These are phyloP conservation scores for Pedionomus torquatus DNA, from an alignment of 2,113 vertebrate species.

Conservation along the genomic window DNA sequence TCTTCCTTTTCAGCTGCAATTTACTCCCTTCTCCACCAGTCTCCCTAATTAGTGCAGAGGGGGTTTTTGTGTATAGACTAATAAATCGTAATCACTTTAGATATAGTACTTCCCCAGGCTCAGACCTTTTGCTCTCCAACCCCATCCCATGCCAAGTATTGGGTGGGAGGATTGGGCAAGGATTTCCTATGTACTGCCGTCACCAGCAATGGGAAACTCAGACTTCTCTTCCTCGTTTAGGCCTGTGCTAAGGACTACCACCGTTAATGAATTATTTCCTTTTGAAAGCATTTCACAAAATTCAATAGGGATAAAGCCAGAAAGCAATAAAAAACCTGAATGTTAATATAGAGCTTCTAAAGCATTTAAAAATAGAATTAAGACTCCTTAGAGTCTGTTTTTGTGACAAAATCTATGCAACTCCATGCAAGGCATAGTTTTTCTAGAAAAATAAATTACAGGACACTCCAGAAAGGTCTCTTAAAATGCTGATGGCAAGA, in stretches of 20 bases:
- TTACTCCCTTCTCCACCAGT: background rate
- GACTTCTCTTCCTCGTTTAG: background rate
- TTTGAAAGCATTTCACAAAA: constrained; percentile 8
- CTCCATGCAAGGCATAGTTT: background rate
- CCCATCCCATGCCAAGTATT: background rate
- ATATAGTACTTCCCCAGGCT: background rate
- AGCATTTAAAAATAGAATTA: background rate
- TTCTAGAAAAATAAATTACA: background rate
- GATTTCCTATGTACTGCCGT: constrained; percentile 34
- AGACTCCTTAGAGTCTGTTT: background rate
- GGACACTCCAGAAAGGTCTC: background rate
- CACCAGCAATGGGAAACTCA: background rate
- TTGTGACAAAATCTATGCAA: background rate
- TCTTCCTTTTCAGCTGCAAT: background rate
- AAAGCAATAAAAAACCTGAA: background rate
- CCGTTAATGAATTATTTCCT: constrained; percentile 31
- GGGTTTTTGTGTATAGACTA: constrained; percentile 37
- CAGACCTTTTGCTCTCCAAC: background rate
- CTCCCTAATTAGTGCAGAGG: constrained; percentile 28
- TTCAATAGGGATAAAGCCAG: background rate
- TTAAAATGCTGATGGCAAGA: background rate
- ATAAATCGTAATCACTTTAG: constrained; percentile 40
- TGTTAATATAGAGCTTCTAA: background rate
- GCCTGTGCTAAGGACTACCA: background rate
- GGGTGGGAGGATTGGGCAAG: constrained; percentile 9